Conservation (phyloP, 2,888 invertebrate species). For the Apamea crenata region DNA sequence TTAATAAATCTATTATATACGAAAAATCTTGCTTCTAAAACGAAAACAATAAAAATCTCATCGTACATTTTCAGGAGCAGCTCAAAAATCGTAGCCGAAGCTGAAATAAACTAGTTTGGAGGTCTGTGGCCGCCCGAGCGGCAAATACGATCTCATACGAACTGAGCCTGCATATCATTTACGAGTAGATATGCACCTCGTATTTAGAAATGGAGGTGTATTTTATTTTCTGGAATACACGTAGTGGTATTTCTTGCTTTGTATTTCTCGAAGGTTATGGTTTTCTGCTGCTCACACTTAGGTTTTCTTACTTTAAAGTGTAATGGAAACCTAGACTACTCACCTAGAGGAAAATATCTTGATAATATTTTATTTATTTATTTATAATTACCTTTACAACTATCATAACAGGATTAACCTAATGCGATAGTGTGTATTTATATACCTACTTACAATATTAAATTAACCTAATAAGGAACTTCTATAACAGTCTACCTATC, state of each 20-base stretch:
- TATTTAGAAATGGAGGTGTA: neutral
- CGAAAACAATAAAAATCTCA: neutral
- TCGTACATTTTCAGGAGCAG: slow-evolving; percentile 6
- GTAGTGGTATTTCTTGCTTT: neutral
- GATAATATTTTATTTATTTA: neutral
- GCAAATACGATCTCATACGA: slow-evolving; percentile 33
- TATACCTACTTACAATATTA: too few relatives aligned
- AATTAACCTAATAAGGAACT: too few relatives aligned
- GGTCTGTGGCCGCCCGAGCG: slow-evolving; percentile 19
- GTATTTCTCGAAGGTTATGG: neutral
- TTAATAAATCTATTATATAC: neutral
- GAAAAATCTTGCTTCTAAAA: neutral
- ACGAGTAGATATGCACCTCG: neutral
- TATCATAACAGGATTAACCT: too few relatives aligned
- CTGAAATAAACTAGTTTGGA: slow-evolving; percentile 46
- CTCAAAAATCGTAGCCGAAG: slow-evolving; percentile 24
- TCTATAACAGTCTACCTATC: too few relatives aligned
- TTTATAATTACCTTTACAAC: too few relatives aligned
- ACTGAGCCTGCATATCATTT: slow-evolving; percentile 26
- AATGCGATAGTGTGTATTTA: too few relatives aligned
- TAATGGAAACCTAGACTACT: neutral
- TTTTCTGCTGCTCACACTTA: neutral
- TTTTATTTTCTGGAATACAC: neutral
- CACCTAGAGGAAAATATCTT: neutral
- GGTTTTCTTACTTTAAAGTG: neutral